Conservation (phyloP, 2,797 vertebrate genomes). For the Trematomus bernacchii region DNA sequence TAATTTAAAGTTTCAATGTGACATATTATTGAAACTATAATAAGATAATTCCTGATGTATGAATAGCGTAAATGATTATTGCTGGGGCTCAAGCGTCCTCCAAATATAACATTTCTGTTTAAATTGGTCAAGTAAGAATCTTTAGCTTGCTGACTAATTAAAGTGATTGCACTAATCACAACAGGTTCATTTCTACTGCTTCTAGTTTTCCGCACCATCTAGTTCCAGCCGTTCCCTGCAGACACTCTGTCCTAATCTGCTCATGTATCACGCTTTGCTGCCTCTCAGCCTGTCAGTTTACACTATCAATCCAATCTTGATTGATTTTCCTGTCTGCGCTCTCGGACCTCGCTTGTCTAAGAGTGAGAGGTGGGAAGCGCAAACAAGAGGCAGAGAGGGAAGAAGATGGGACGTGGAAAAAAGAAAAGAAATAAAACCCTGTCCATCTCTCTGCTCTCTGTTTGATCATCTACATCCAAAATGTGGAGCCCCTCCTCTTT, state of each 20-base stretch:
- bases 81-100: background rate
- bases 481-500: constrained; percentile 11
- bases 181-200: background rate
- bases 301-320: constrained; percentile 74
- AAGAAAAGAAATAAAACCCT: constrained; percentile 12
- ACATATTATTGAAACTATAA: background rate
- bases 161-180: constrained; percentile 20
- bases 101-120: background rate
- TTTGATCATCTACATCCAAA: constrained; percentile 49
- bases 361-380: constrained; percentile 54
- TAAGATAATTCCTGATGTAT: background rate
- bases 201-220: constrained; percentile 15
- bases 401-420: constrained; percentile 5
- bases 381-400: constrained; percentile 42
- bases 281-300: constrained; percentile 74
- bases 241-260: constrained; percentile 62
- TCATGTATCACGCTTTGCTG: constrained; percentile 67
- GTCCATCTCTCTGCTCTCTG: constrained; percentile 32
- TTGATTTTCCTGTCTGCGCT: constrained; percentile 71
- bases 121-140: constrained; percentile 18
- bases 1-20: background rate
- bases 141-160: constrained; percentile 14
- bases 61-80: background rate
- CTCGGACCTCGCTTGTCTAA: constrained; percentile 60
- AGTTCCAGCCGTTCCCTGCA: constrained; percentile 43